Base-by-base conservation (phyloP, 2,888 invertebrate genomes). In the Himalopsyche japonica region DNA sequence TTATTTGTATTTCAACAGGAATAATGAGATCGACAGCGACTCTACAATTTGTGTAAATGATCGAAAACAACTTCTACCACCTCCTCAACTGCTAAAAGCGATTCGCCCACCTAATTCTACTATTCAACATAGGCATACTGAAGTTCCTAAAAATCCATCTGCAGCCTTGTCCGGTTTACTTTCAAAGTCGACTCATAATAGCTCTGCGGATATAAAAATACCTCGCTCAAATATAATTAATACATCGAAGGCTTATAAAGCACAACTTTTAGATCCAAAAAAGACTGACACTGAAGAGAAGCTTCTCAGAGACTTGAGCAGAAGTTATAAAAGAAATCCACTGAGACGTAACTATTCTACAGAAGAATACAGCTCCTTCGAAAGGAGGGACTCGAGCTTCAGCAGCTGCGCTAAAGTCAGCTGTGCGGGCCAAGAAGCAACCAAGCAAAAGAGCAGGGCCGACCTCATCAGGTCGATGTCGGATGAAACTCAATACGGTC, bases 351-450 rank as follows among this genome's bases (percentile, higher is more conserved):
- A 81, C 24, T 79, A 76, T 12, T 79, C 85, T 83, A 77, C 82
- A 43, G 82, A 87, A 64, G 86, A 88, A 85, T 79, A 85, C 76
- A 82, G 85, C 80, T 83, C 84, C 82, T 77, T 79, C n/a, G 20
- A 34, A n/a, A 70, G 79, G 20, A 83, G 78, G 10, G 83, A 83
- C 20, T 80, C n/a, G 18, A 77, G 49, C 76, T 32, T 43, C n/a
- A 76, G 34, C 76, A 34, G 76, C 30, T 76, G 76, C n/a, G 76
- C 34, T 34, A 57, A 57, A 57, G 20, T 57, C 2, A 57, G 57
- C 20, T 57, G 57, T 7, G 57, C 57, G 3, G 34, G 2, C 20
- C 76, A 76, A 43, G 78, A 77, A 20, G 32, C 34, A 2, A 8
- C 24, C 6, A 20, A n/a, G 24, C 34, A 32, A 20, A 79, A 30